Conservation (phyloP, 2,113 vertebrate genomes). For the Zosterops hypoxanthus region DNA sequence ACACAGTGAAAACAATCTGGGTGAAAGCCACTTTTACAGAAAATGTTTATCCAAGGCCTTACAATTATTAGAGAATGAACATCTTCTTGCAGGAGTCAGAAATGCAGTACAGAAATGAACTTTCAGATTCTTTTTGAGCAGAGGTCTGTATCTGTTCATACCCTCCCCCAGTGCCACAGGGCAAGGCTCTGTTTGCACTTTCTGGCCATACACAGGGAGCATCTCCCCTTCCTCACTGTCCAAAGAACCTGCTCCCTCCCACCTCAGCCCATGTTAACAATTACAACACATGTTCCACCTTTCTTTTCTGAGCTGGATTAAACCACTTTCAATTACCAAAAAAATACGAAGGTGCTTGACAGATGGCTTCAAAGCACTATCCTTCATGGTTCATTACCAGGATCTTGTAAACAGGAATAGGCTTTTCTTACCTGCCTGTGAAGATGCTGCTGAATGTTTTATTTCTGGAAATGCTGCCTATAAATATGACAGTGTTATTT, state of each 20-base stretch:
- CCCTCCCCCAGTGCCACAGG: background rate
- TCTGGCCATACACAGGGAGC: background rate
- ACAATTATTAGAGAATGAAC: background rate
- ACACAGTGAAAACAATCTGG: background rate
- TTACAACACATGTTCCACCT: background rate
- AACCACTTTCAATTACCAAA: conserved; percentile 18
- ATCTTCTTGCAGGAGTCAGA: background rate
- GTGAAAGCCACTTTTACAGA: background rate
- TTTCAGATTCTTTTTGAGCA: background rate
- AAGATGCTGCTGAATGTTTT: background rate
- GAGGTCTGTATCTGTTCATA: background rate
- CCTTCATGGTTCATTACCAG: conserved; percentile 36
- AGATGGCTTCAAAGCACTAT: conserved; percentile 34
- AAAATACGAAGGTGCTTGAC: background rate
- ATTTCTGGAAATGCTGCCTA: background rate
- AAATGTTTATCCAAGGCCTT: background rate
- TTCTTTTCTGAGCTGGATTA: background rate
- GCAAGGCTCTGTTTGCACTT: background rate
- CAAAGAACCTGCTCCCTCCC: background rate
- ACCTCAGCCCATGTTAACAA: background rate
- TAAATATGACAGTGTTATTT: background rate
- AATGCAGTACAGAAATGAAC: background rate
- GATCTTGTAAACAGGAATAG: conserved; percentile 12
- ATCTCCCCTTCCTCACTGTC: background rate
- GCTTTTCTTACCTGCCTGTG: conserved; percentile 12